Percentiles rank a stretch among this genome's conserved stretches.
Evolutionary conservation across 2,888 invertebrate genomes (phyloP).

Genomic region (Agrotis segetum): DNA sequence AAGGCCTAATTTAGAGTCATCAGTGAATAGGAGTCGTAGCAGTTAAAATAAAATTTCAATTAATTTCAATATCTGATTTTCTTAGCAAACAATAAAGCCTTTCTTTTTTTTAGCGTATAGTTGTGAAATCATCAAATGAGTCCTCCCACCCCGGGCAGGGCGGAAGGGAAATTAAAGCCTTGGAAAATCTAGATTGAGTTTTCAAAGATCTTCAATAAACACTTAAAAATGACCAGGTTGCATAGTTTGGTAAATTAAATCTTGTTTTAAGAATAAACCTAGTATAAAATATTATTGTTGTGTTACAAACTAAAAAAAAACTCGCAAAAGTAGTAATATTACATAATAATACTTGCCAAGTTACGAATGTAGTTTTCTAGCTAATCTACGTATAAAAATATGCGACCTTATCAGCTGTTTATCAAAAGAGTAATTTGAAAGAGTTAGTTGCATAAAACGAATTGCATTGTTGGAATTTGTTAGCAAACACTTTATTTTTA

Average conservation of each 20-base stretch:
- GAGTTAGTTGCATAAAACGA: conserved; percentile 42
- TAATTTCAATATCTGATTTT: too few species aligned
- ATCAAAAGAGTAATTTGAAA: conserved; percentile 50
- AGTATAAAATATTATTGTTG: not conserved
- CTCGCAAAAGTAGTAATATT: conserved; percentile 6
- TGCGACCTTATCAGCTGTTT: conserved; percentile 54
- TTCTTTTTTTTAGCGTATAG: too few species aligned
- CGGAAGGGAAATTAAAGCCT: too few species aligned
- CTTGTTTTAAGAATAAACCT: too few species aligned
- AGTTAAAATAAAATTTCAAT: too few species aligned
- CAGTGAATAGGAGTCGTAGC: too few species aligned
- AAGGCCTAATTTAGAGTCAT: too few species aligned
- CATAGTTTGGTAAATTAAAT: too few species aligned
- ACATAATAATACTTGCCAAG: conserved; percentile 38
- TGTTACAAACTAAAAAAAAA: conserved; percentile 1
- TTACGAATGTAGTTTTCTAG: conserved; percentile 31
- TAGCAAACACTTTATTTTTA: conserved; percentile 20
- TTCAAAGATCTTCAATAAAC: too few species aligned
- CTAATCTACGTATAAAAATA: conserved; percentile 53
- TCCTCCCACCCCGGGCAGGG: too few species aligned
- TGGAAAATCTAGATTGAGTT: not conserved
- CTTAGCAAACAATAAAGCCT: not conserved
- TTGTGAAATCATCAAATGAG: too few species aligned
- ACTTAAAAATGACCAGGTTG: too few species aligned
- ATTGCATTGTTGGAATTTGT: conserved; percentile 33